Evolutionary conservation across 2,888 invertebrate genomes (phyloP).

Genomic region (Mesorhabditis belari): DNA sequence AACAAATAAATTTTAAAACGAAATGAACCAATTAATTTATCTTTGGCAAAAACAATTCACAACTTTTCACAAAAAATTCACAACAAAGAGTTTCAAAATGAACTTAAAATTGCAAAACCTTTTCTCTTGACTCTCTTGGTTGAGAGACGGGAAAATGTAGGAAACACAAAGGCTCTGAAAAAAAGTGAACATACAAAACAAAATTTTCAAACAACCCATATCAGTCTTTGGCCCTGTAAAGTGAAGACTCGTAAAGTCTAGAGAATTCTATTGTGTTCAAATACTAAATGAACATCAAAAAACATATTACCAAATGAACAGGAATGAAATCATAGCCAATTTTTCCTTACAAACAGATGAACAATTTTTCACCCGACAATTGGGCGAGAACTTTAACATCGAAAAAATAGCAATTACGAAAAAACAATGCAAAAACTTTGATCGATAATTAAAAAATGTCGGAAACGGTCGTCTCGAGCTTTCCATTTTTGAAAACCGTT

Average conservation of each 20-base stretch:
- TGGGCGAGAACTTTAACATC: no score
- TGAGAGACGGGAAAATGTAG: neutral
- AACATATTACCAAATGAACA: no score
- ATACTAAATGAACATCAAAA: no score
- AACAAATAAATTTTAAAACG: no score
- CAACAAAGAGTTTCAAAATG: neutral
- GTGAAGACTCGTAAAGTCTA: no score
- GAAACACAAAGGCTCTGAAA: neutral
- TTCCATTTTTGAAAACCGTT: slow-evolving; percentile 57
- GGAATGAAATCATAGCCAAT: no score
- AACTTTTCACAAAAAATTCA: neutral
- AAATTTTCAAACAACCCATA: neutral
- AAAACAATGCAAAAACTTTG: neutral
- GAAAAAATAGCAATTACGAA: neutral
- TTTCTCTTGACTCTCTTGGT: neutral
- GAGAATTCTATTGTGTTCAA: no score
- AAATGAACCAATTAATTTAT: no score
- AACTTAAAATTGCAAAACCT: neutral
- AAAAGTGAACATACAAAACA: neutral
- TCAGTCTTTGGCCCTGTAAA: no score
- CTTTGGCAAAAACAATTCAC: neutral
- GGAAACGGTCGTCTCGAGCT: slow-evolving; percentile 54
- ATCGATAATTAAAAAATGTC: slow-evolving; percentile 42
- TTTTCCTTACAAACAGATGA: no score
- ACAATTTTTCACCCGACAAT: no score